These are phyloP conservation scores for Vidua macroura DNA, from an alignment of 2,113 vertebrate genomes.

Conservation along the genomic window DNA sequence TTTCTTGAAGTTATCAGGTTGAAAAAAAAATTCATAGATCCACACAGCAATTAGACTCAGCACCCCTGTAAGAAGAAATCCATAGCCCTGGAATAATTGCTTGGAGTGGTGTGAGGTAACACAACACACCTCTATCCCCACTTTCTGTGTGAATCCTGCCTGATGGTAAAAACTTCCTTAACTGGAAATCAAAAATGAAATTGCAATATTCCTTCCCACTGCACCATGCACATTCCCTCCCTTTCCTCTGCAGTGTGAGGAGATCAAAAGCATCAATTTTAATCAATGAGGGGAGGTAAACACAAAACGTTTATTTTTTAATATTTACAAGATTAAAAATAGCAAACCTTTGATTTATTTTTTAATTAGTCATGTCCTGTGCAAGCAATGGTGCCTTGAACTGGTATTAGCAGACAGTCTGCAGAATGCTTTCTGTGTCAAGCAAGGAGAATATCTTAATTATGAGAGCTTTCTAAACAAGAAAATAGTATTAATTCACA, in stretches of 20 bases:
- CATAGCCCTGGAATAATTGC: neutral
- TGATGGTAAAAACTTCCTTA: neutral
- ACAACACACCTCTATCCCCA: neutral
- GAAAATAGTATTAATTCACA: neutral
- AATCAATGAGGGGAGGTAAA: neutral
- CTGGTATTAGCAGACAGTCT: neutral
- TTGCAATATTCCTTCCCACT: neutral
- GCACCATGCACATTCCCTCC: neutral
- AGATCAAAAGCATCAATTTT: conserved; percentile 3
- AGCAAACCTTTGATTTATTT: neutral
- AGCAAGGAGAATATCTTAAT: neutral
- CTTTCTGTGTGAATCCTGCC: neutral
- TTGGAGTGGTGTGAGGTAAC: neutral
- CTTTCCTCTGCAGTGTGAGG: neutral
- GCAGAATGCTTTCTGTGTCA: neutral
- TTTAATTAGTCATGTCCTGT: neutral
- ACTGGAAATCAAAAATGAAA: neutral
- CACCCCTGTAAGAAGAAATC: neutral
- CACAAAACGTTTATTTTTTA: neutral
- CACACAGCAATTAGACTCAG: neutral
- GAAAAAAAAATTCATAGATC: neutral
- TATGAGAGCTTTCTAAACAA: neutral
- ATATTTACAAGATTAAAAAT: neutral
- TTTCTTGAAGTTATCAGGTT: neutral
- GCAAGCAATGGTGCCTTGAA: neutral